phyloP scores from a whole-genome alignment of 2,888 invertebrate species.

The Pristionchus arcanus region DNA sequence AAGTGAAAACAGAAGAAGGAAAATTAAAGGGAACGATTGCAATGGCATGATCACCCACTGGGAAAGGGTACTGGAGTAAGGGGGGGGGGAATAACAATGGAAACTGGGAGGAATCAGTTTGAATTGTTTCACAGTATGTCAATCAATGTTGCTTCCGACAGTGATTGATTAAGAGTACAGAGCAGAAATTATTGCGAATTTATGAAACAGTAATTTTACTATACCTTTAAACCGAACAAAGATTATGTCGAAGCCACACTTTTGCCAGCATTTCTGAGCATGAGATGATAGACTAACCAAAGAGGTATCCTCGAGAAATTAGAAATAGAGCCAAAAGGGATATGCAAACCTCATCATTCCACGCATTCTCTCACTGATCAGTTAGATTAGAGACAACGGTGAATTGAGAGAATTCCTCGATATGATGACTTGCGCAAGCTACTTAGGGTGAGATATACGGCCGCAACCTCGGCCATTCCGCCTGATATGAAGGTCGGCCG shows the following conservation, averaged over 20 bases:
- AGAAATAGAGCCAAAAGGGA: background rate
- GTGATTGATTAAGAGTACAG: background rate
- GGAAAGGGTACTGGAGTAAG: background rate
- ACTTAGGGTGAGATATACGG: constrained; percentile 30
- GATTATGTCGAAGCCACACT: no score
- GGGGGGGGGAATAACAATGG: background rate
- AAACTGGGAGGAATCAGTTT: background rate
- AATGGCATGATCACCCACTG: constrained; percentile 36
- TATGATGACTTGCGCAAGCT: constrained; percentile 35
- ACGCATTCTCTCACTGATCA: background rate
- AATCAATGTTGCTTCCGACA: constrained; percentile 24
- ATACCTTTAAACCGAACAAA: no score
- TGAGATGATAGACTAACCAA: background rate
- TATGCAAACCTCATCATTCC: background rate
- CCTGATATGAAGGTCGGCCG: constrained; percentile 4
- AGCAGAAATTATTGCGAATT: background rate
- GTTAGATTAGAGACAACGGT: background rate
- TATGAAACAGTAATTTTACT: no score
- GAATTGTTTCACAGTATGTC: background rate
- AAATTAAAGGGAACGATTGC: background rate
- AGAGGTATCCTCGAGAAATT: background rate
- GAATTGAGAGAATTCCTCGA: background rate
- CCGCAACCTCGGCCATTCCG: constrained; percentile 37
- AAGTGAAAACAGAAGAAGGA: constrained; percentile 28
- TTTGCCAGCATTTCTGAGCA: no score